Conservation (phyloP, 37 sponge, comb jelly and placozoan species). For the Mnemiopsis leidyi region DNA sequence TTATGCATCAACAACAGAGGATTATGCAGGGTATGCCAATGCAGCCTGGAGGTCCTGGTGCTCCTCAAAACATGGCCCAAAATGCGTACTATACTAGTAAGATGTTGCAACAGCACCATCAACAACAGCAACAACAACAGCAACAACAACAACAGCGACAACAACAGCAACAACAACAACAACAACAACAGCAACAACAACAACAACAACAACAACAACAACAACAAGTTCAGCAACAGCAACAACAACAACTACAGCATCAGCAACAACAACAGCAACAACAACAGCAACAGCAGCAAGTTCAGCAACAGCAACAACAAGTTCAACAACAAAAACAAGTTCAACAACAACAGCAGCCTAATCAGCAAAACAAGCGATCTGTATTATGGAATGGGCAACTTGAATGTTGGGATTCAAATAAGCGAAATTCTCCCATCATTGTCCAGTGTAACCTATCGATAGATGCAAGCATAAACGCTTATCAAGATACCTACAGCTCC, state of each 20-base stretch:
- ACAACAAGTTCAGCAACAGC: neutral
- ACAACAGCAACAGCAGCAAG: neutral
- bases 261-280: neutral
- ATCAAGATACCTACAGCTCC: neutral
- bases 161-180: neutral
- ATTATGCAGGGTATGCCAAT: neutral
- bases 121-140: neutral
- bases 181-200: no score
- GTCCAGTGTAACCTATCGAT: neutral
- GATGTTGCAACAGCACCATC: neutral
- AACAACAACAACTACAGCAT: neutral
- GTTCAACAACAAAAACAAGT: neutral
- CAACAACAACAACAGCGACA: neutral
- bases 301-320: neutral
- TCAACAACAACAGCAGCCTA: neutral
- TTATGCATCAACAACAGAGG: slow-evolving; percentile 14
- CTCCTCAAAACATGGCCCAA: neutral
- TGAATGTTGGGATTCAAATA: slow-evolving; percentile 7
- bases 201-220: neutral
- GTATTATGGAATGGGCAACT: slow-evolving; percentile 32
- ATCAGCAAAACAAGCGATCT: neutral
- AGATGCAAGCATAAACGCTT: neutral
- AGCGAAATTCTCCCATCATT: neutral
- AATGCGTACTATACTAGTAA: neutral
- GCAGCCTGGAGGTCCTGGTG: slow-evolving; percentile 24